Evolutionary conservation across 2,888 invertebrate genomes (phyloP).

Genomic region (Flabesymbios commensalis): DNA sequence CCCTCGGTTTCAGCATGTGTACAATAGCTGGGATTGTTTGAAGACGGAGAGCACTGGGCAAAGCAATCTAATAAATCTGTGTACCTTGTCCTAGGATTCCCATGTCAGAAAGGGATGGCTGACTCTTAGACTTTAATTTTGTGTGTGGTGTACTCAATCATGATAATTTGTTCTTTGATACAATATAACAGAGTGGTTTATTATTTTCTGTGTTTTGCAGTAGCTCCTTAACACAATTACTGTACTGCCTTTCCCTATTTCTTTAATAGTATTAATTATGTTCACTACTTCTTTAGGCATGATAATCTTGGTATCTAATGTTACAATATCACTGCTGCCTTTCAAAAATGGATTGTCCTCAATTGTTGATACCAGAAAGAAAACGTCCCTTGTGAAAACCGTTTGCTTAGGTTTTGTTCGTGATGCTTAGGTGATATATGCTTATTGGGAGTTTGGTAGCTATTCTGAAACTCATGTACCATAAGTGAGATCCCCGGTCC

Average conservation of each 20-base stretch:
- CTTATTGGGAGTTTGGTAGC: too few relatives aligned
- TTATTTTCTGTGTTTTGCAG: not conserved
- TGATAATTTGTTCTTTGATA: constrained; percentile 8
- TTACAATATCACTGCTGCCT: not conserved
- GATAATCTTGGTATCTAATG: constrained; percentile 2
- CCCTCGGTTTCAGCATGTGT: constrained; percentile 5
- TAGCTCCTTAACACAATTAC: constrained; percentile 3
- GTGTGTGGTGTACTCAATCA: not conserved
- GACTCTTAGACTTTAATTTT: not conserved
- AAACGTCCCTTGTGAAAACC: not conserved
- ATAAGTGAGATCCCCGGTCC: too few relatives aligned
- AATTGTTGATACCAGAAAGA: not conserved
- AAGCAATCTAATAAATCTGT: constrained; percentile 7
- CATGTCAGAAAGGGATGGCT: constrained; percentile 1
- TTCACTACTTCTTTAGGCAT: not conserved
- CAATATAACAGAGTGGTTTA: not conserved
- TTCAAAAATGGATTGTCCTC: not conserved
- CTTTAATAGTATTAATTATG: not conserved
- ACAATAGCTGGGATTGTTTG: constrained; percentile 1
- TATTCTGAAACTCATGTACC: too few relatives aligned
- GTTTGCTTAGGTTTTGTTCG: not conserved
- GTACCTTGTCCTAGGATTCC: not conserved
- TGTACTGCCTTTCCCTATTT: not conserved
- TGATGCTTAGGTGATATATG: constrained; percentile 29
- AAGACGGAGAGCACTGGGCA: not conserved